Percentiles rank a stretch among this genome's conserved stretches.
phyloP scores from a whole-genome alignment of 2,113 vertebrate genomes.

The Crocuta crocuta region DNA sequence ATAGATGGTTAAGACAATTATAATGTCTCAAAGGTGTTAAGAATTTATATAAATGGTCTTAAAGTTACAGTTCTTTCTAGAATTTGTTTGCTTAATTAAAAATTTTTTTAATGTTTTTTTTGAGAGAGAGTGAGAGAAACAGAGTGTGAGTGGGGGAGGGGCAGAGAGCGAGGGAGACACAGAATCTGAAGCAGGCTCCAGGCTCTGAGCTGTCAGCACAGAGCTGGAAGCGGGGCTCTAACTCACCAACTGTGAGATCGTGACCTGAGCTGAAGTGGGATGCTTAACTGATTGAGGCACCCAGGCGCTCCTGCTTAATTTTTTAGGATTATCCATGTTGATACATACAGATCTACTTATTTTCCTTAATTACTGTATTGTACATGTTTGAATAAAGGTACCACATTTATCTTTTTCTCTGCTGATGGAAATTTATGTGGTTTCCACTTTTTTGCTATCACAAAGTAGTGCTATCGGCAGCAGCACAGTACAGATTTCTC shows the following conservation, averaged over 20 bases:
- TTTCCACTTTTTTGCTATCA: background rate
- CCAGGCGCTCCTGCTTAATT: background rate
- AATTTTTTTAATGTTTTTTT: too few species aligned
- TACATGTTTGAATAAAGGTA: background rate
- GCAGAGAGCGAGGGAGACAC: too few species aligned
- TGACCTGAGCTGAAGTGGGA: too few species aligned
- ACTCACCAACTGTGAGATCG: too few species aligned
- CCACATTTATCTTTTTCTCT: background rate
- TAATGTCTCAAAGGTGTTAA: constrained; percentile 20
- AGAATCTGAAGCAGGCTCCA: too few species aligned
- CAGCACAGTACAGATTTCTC: background rate
- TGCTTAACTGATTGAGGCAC: too few species aligned
- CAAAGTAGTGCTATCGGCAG: background rate
- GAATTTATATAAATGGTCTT: background rate
- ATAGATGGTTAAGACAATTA: background rate
- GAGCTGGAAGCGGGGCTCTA: too few species aligned
- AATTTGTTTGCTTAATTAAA: background rate
- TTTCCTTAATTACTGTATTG: background rate
- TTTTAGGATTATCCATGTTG: background rate
- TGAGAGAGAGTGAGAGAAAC: too few species aligned
- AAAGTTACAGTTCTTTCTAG: background rate
- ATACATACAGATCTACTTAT: background rate
- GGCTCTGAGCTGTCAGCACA: too few species aligned
- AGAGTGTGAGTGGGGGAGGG: too few species aligned
- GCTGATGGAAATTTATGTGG: background rate